phyloP scores from a whole-genome alignment of 2,888 invertebrate species.

The Steromphala cineraria region DNA sequence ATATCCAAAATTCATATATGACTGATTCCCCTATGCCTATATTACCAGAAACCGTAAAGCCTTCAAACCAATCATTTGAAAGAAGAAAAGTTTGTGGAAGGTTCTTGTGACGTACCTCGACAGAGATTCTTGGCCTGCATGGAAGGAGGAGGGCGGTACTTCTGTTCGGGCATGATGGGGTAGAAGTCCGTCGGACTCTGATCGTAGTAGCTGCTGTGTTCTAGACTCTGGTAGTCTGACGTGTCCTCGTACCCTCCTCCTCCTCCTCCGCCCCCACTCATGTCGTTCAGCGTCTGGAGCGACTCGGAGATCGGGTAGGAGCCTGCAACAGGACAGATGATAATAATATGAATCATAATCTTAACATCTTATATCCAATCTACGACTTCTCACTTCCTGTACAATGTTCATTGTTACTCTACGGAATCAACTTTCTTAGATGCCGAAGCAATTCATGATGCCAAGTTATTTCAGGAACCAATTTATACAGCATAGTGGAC shows the following conservation, averaged over 20 bases:
- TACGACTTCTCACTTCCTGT: no score
- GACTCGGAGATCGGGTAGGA: conserved; percentile 73
- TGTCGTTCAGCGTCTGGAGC: conserved; percentile 67
- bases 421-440: no score
- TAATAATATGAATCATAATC: no score
- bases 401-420: no score
- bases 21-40: no score
- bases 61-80: background rate
- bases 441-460: no score
- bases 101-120: conserved; percentile 39
- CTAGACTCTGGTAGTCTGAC: conserved; percentile 78
- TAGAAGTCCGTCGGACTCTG: conserved; percentile 83
- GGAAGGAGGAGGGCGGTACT: conserved; percentile 80
- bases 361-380: no score
- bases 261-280: conserved; percentile 45
- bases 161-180: conserved; percentile 82
- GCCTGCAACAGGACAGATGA: conserved; percentile 35
- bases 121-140: conserved; percentile 49
- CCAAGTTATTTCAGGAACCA: no score
- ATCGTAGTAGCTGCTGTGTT: conserved; percentile 80
- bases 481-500: no score
- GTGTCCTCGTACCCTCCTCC: conserved; percentile 62
- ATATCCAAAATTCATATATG: no score
- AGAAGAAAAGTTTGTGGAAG: background rate
- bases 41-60: no score